Conservation (phyloP, 2,888 invertebrate genomes). For the Andrena praecox region DNA sequence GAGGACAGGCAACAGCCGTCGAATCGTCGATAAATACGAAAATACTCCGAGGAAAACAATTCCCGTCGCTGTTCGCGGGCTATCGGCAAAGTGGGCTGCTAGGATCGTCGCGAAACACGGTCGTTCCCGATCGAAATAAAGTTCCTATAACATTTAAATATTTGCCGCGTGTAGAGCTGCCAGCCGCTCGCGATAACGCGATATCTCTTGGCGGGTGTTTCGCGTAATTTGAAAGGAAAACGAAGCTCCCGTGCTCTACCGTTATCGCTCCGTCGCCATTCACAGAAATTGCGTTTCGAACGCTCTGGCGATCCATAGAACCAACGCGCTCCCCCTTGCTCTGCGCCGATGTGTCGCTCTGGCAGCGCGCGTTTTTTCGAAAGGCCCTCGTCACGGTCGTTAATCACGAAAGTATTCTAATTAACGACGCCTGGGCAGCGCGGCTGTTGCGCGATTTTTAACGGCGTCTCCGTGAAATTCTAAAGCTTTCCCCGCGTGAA, state of each 20-base stretch:
- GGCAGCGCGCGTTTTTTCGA: not conserved
- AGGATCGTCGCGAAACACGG: not conserved
- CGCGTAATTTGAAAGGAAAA: not conserved
- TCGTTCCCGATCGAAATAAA: constrained; percentile 13
- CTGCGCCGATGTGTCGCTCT: not conserved
- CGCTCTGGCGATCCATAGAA: not conserved
- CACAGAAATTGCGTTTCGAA: not conserved
- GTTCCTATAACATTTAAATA: not conserved
- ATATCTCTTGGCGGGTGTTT: not conserved
- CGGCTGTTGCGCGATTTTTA: constrained; percentile 15
- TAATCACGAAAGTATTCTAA: constrained; percentile 48
- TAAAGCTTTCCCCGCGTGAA: not conserved
- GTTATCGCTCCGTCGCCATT: too few species aligned
- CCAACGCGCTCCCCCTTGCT: not conserved
- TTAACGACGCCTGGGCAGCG: constrained; percentile 6
- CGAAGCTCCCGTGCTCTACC: not conserved
- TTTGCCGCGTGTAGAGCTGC: not conserved
- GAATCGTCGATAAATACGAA: not conserved
- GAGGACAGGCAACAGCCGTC: not conserved
- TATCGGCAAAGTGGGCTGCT: not conserved
- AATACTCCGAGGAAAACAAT: constrained; percentile 1
- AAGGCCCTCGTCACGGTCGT: constrained; percentile 25
- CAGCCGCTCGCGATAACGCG: not conserved
- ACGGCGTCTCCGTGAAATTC: constrained; percentile 18
- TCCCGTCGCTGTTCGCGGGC: not conserved